Evolutionary conservation across 2,888 invertebrate species (phyloP).

Genomic region (Melanotus villosus): DNA sequence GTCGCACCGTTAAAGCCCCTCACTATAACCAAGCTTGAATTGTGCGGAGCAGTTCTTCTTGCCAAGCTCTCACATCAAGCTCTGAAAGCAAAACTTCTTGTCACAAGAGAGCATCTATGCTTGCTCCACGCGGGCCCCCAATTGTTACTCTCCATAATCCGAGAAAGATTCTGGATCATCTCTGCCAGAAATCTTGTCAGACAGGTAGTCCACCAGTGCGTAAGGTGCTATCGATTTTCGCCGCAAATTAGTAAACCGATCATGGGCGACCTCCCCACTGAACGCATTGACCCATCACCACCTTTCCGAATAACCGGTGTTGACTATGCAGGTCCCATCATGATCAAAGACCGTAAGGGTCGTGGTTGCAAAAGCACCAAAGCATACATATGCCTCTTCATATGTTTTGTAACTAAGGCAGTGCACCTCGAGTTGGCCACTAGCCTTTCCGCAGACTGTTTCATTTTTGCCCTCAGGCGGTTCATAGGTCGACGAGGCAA

Average conservation of each 20-base stretch:
- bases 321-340: too few relatives aligned
- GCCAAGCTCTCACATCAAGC: conserved; percentile 42
- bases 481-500: too few relatives aligned
- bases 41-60: conserved; percentile 44
- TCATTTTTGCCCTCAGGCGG: too few relatives aligned
- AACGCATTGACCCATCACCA: background rate
- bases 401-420: too few relatives aligned
- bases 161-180: background rate
- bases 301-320: too few relatives aligned
- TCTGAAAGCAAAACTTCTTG: conserved; percentile 1
- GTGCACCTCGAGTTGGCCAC: too few relatives aligned
- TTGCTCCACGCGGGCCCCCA: background rate
- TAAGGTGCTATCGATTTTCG: background rate
- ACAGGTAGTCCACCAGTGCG: background rate
- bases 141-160: background rate
- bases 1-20: conserved; percentile 50
- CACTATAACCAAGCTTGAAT: conserved; percentile 48
- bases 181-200: background rate
- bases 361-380: too few relatives aligned
- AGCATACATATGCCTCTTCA: too few relatives aligned
- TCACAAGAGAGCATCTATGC: background rate
- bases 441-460: too few relatives aligned
- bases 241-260: background rate
- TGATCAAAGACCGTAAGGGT: too few relatives aligned
- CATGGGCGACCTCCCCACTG: background rate